Base-by-base conservation (phyloP, 1,140 invertebrate species). In the Diabrotica undecimpunctata region DNA sequence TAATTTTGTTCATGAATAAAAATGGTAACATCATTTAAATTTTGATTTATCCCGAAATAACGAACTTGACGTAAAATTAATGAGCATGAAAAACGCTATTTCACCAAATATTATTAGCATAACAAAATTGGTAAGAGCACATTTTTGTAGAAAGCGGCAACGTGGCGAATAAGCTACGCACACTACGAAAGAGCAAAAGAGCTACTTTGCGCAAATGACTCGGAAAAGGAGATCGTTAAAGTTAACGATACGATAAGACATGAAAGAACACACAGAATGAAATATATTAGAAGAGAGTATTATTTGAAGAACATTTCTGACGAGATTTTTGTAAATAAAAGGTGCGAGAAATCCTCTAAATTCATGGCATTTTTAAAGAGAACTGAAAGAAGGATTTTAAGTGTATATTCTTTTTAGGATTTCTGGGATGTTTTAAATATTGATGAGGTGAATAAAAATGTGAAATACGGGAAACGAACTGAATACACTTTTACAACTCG, bases 211-310 rank as follows among this genome's bases (percentile, higher is more conserved):
- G 66, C 64, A 72, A 72, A 72, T 72, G 69, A 70, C 56, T 68
- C 66, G 66, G 68, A 68, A 72, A 72, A 70, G 56, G 65, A 69
- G 71, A 70, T 72, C 71, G 66, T 72, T 72, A 70, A 65, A 67
- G 71, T 67, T 72, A 72, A 72, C 66, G 66, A 68, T 69, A 68
- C 71, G 71, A 70, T 70, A 72, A 72, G 70, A 57, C 66, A 51
- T 53, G 56, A 62, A 61, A 56, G 66, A 64, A 66, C 61, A 66
- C 60, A 35, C 38, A 12, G 52, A 37, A 52, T 66, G 60, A 62
- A 53, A 67, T 57, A 63, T 60, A 52, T 54, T 36, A 51, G 53
- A 61, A 61, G 50, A 66, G 56, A 61, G 53, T 14, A 62, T 54
- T n/a, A 46, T 46, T 46, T 46, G 41, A 46, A 8, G 41, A 46